Evolutionary conservation across 2,888 invertebrate genomes (phyloP).

Genomic region (Xestia c-nigrum): DNA sequence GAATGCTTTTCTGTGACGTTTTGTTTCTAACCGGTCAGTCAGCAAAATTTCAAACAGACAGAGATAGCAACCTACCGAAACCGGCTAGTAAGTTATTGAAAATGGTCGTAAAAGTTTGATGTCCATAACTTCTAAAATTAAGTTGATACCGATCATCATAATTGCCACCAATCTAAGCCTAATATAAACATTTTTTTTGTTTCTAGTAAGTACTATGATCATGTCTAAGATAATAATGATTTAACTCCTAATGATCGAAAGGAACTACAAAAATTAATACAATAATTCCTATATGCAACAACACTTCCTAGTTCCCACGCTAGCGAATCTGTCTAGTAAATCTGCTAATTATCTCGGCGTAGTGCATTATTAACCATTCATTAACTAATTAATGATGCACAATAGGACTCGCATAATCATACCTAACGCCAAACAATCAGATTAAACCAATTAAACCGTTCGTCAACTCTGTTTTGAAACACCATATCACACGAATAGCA

Average conservation of each 20-base stretch:
- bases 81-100: too few relatives aligned
- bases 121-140: not conserved
- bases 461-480: not conserved
- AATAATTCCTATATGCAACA: constrained; percentile 10
- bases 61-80: too few relatives aligned
- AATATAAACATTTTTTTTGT: not conserved
- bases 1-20: too few relatives aligned
- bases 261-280: constrained; percentile 4
- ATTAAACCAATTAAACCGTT: constrained; percentile 2
- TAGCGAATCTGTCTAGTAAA: constrained; percentile 18
- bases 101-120: not conserved
- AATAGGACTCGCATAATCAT: constrained; percentile 22
- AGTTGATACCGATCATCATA: not conserved
- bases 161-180: not conserved
- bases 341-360: constrained; percentile 15
- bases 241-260: not conserved
- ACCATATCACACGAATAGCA: constrained; percentile 12
- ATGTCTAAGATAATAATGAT: not conserved
- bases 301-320: constrained; percentile 37
- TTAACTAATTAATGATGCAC: constrained; percentile 21
- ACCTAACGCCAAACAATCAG: constrained; percentile 6
- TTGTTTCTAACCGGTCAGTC: too few relatives aligned
- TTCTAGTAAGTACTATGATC: not conserved
- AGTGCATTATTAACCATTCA: constrained; percentile 25
- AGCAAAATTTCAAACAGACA: too few relatives aligned